These are phyloP conservation scores for Chironex yamaguchii DNA, from an alignment of 30 jellyfish, hydroid and myxozoan species.

Conservation along the genomic window DNA sequence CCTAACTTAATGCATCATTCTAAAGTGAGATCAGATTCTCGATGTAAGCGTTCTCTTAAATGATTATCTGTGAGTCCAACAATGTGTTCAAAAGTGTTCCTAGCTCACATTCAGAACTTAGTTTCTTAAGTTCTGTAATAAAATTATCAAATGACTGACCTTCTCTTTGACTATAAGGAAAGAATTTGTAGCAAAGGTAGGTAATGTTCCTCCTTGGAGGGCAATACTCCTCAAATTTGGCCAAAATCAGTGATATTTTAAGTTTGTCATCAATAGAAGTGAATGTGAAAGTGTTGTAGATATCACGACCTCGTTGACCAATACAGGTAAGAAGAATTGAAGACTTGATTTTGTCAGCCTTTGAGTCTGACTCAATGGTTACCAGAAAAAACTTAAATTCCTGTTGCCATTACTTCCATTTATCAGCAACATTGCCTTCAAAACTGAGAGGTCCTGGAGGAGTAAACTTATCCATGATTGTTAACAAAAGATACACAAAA, in stretches of 20 bases:
- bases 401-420: slow-evolving; percentile 3
- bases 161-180: slow-evolving; percentile 13
- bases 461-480: slow-evolving; percentile 14
- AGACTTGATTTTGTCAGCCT: slow-evolving; percentile 39
- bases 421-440: slow-evolving; percentile 21
- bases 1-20: slow-evolving; percentile 52
- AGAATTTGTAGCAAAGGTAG: slow-evolving; percentile 26
- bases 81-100: slow-evolving; percentile 39
- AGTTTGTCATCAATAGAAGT: slow-evolving; percentile 34
- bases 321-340: slow-evolving; percentile 28
- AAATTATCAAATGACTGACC: slow-evolving; percentile 33
- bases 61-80: slow-evolving; percentile 55
- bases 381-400: slow-evolving; percentile 5
- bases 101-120: slow-evolving; percentile 29
- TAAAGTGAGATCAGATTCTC: slow-evolving; percentile 58
- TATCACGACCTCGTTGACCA: slow-evolving; percentile 42
- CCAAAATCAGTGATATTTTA: neutral
- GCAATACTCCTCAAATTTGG: slow-evolving; percentile 18
- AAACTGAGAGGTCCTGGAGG: slow-evolving; percentile 60
- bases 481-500: neutral
- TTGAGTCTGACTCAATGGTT: slow-evolving; percentile 9
- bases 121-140: slow-evolving; percentile 15
- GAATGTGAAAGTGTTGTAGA: slow-evolving; percentile 20
- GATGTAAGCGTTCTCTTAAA: slow-evolving; percentile 30
- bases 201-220: slow-evolving; percentile 14